Base-by-base conservation (phyloP, 2,888 invertebrate species). In the Pristionchus japonicus region DNA sequence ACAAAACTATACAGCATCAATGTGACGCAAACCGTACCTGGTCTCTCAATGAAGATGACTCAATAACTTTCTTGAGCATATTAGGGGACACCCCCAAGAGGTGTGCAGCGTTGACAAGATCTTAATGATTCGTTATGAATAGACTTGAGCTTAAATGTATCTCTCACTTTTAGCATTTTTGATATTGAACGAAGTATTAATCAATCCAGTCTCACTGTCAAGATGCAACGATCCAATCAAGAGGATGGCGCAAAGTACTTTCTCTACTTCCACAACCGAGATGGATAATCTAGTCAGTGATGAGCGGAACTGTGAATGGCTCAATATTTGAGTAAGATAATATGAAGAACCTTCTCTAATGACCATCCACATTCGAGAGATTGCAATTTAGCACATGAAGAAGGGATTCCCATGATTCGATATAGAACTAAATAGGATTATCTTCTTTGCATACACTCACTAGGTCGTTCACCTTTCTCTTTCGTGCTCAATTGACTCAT, bases 401-500 rank as follows among this genome's bases (percentile, higher is more conserved):
- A 20, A 13, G n/a, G 34, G 20, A 85, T 40, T n/a, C 17, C 43
- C 13, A 17, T 37, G 47, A 86, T 70, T 67, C 49, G 86, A 86
- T 49, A 86, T 40, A 40, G 86, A 31, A 20, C 86, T 70, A 17
- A 86, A 70, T 49, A 34, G 85, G 40, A 85, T 64, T 85, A 47
- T 1, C 47, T 15, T 85, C n/a, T 37, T 85, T 61, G 85, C 15
- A 64, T 64, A 6, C n/a, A 34, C 13, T 61, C 57, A 15, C n/a
- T 52, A 1, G 11, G 40, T 61, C 4, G 23, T 40, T 64, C 64
- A 85, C 85, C 43, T 64, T 64, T 85, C 85, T 85, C 85, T 15
- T 40, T 43, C 61, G n/a, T 34, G 31, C 40, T 64, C 85, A 85
- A 34, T 61, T 64, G 61, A 64, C 49, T 61, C 64, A n/a, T 34